Evolutionary conservation across 2,113 vertebrate species (phyloP), one percentile per base, ranked within the genome.

Genomic region (Coryphaenoides rupestris): DNA sequence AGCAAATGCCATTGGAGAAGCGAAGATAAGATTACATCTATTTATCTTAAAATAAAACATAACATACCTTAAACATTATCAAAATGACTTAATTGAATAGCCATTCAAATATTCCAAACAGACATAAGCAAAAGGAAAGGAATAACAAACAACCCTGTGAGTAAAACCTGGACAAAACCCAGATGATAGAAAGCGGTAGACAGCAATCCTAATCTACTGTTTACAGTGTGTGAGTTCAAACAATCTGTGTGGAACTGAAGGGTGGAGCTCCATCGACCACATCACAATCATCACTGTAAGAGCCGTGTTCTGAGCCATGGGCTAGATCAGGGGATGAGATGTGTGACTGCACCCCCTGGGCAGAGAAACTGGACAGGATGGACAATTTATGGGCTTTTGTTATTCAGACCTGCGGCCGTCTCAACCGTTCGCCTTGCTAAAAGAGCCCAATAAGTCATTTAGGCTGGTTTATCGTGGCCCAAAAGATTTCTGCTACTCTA

Each of bases 301-400:
- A 10, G 52, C 19, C 19, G 52, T 55, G 53, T n/a, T 71, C 12
- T 46, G 65, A 62, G 47, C 58, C 7, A 54, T 61, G 64, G 28
- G 24, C 47, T 40, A 50, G 45, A 80, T 77, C 64, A 68, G 13
- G 69, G 73, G 81, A 84, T 87, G 78, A 84, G 69, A 46, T 19
- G 10, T 2, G 19, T 21, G 1, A 63, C 58, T 55, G 74, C 66
- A 46, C 50, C 76, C 80, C 84, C 65, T 2, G 58, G 74, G 60
- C 68, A 49, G 28, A 33, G 28, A 10, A n/a, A 50, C n/a, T 16
- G 9, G 15, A 50, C 17, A n/a, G 15, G 47, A 50, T 50, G 3
- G 47, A 13, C 47, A 56, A 19, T 55, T 63, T 58, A 70, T 64
- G 60, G 71, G 70, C 60, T 76, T 21, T 16, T 40, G 45, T 63